Evolutionary conservation across 2,797 vertebrate genomes (phyloP).

Genomic region (Coregonus ussuriensis): DNA sequence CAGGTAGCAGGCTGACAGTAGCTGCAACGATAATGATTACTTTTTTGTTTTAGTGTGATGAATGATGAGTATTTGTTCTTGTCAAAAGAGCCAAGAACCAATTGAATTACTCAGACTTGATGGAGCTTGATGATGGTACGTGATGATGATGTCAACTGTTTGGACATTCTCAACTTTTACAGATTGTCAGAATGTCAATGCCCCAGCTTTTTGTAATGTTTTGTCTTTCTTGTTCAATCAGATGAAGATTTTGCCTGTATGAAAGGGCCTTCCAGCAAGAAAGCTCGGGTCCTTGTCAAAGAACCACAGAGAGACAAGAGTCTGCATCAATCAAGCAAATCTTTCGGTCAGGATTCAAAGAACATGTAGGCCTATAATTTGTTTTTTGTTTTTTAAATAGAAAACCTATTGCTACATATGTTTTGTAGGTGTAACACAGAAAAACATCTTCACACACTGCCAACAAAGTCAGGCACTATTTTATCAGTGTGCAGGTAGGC

Average conservation of each 20-base stretch:
- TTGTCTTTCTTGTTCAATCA: not conserved
- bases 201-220: not conserved
- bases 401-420: not conserved
- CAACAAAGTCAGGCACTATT: not conserved
- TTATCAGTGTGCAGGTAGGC: not conserved
- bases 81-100: not conserved
- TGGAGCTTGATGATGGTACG: conserved; percentile 2
- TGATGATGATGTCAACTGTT: not conserved
- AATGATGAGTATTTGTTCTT: not conserved
- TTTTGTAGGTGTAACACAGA: not conserved
- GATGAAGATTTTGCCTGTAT: not conserved
- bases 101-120: not conserved
- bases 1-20: too few relatives aligned
- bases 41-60: not conserved
- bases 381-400: too few relatives aligned
- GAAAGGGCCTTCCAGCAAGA: not conserved
- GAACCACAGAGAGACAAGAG: not conserved
- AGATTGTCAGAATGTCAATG: not conserved
- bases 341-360: not conserved
- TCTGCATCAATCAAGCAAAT: not conserved
- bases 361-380: not conserved
- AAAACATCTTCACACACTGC: not conserved
- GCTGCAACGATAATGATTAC: too few relatives aligned
- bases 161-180: not conserved
- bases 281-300: not conserved